Base-by-base conservation (phyloP, 1,140 invertebrate genomes). In the Whitmania pigra region DNA sequence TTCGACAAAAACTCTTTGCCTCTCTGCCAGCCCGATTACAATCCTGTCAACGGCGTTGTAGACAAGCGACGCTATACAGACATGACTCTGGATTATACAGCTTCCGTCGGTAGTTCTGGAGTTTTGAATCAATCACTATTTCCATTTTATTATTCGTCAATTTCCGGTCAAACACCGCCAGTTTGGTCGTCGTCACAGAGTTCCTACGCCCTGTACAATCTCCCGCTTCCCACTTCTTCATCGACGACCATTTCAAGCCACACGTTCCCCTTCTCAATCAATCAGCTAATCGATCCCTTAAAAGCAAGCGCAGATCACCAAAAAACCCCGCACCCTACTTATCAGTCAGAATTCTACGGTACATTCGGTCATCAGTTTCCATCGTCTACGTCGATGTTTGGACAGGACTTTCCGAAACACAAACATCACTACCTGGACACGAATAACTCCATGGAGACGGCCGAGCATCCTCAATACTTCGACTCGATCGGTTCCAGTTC, bases 281-380 rank as follows among this genome's bases (percentile, higher is more conserved):
- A 63, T n/a, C 57, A 63, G 11, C 29, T 63, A n/a, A 63, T 63
- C 57, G 57, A 63, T 63, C 57, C 57, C 11, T n/a, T 63, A 20
- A 63, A 63, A n/a, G 6, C 22, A 20, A 63, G 22, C 13, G 57
- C 29, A 22, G 29, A 25, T 31, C 57, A 63, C 11, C 57, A 63
- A n/a, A 22, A 63, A 63, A 22, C 1, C 29, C 57, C 7, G 11
- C 57, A 63, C 22, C 57, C 22, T 7, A 63, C 22, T n/a, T 63
- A 63, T 25, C 57, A 63, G 15, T 49, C 43, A 4, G 43, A 49
- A 17, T 49, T 49, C 43, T 49, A 49, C 43, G 43, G 43, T 49
- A 49, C 43, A 49, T 49, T 49, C 43, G 43, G 43, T 13, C 43
- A 49, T 49, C 43, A 49, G 15, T 49, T 49, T 49, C 43, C 43